These are phyloP conservation scores for Pseudobourletiella spinata DNA, from an alignment of 1,140 invertebrate species.

Conservation along the genomic window DNA sequence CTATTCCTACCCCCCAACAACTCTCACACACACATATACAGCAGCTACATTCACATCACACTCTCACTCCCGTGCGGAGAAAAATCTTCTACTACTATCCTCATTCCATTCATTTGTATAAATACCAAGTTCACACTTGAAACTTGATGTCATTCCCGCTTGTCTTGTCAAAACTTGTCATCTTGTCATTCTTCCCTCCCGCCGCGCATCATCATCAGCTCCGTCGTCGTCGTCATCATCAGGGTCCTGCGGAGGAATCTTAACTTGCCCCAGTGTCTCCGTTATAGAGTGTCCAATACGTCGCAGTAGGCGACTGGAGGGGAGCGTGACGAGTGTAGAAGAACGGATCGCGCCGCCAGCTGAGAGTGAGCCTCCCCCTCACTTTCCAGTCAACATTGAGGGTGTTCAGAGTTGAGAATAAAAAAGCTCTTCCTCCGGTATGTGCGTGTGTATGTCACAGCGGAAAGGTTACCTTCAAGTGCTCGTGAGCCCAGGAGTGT, in stretches of 20 bases:
- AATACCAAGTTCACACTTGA: slow-evolving; percentile 30
- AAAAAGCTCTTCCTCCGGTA: too few species aligned
- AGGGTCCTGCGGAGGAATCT: not conserved
- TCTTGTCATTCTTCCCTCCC: slow-evolving; percentile 21
- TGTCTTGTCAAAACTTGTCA: slow-evolving; percentile 29
- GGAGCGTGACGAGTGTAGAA: too few species aligned
- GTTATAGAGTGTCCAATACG: too few species aligned
- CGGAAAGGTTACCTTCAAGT: too few species aligned
- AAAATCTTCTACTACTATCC: not conserved
- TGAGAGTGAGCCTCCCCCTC: too few species aligned
- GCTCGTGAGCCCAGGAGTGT: too few species aligned
- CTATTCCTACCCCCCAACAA: not conserved
- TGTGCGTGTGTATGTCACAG: too few species aligned
- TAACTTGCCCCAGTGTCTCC: not conserved
- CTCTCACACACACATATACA: slow-evolving; percentile 3
- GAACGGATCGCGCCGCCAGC: too few species aligned
- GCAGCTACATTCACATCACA: not conserved
- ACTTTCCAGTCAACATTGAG: too few species aligned
- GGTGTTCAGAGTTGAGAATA: too few species aligned
- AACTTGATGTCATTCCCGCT: slow-evolving; percentile 22
- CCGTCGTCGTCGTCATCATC: slow-evolving; percentile 3
- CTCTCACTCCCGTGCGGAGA: not conserved
- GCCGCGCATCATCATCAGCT: slow-evolving; percentile 10
- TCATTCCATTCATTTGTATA: slow-evolving; percentile 27
- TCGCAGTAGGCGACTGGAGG: too few species aligned